Evolutionary conservation across 2,797 vertebrate genomes (phyloP).

Genomic region (Ptychobarbus kaznakovi): DNA sequence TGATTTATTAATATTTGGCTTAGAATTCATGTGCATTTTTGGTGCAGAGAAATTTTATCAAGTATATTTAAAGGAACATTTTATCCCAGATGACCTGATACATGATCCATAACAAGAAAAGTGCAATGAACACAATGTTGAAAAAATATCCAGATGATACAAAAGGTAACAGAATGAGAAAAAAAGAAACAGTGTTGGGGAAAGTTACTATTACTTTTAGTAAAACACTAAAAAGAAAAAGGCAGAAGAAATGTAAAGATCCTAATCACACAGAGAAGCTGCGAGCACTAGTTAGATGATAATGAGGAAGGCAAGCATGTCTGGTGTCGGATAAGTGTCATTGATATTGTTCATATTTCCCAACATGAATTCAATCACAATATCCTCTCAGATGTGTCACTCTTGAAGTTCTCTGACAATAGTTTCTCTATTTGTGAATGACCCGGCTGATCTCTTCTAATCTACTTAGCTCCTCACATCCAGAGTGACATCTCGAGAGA

Average conservation of each 20-base stretch:
- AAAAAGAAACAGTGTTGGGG: neutral
- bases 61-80: neutral
- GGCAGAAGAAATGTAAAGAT: slow-evolving; percentile 13
- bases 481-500: slow-evolving; percentile 15
- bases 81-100: slow-evolving; percentile 26
- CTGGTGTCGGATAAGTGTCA: slow-evolving; percentile 41
- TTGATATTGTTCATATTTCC: slow-evolving; percentile 37
- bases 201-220: neutral
- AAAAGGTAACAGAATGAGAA: neutral
- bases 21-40: slow-evolving; percentile 19
- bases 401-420: neutral
- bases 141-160: slow-evolving; percentile 24
- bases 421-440: slow-evolving; percentile 1
- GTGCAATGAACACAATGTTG: slow-evolving; percentile 33
- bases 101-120: slow-evolving; percentile 30
- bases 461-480: slow-evolving; percentile 26
- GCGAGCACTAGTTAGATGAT: slow-evolving; percentile 32
- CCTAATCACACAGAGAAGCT: slow-evolving; percentile 37
- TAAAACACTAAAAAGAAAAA: neutral
- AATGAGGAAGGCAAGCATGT: slow-evolving; percentile 31
- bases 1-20: slow-evolving; percentile 40
- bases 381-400: slow-evolving; percentile 39
- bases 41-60: neutral
- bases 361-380: slow-evolving; percentile 20
- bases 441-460: slow-evolving; percentile 38